phyloP scores from a whole-genome alignment of 2,797 vertebrate genomes.

The Gambelia wislizenii region DNA sequence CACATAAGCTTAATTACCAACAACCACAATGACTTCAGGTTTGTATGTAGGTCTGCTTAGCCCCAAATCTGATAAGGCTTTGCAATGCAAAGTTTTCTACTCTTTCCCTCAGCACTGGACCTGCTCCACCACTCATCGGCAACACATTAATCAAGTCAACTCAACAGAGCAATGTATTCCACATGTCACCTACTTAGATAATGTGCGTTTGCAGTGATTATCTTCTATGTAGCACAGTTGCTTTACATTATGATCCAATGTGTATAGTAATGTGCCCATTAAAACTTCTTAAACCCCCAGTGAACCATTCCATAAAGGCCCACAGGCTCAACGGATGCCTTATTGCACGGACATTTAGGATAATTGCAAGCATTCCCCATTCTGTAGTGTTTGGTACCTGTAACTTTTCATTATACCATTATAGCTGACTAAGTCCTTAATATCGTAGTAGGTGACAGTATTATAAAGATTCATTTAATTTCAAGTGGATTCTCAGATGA shows the following conservation, averaged over 20 bases:
- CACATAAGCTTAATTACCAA: too few relatives aligned
- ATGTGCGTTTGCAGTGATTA: constrained; percentile 42
- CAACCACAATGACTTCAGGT: too few relatives aligned
- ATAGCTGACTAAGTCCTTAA: constrained; percentile 65
- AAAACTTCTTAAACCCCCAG: constrained; percentile 65
- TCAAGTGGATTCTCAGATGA: constrained; percentile 62
- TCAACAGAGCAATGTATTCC: constrained; percentile 47
- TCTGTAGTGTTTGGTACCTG: constrained; percentile 45
- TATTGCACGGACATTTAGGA: constrained; percentile 64
- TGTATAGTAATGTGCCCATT: constrained; percentile 45
- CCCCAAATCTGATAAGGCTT: not conserved
- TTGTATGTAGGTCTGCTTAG: too few relatives aligned
- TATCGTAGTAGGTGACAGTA: constrained; percentile 44
- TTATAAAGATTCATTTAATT: constrained; percentile 73
- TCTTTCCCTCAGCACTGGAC: constrained; percentile 18
- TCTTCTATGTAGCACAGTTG: constrained; percentile 50
- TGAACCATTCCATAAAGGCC: constrained; percentile 60
- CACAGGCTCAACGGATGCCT: constrained; percentile 48
- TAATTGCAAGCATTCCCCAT: constrained; percentile 67
- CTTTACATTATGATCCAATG: not conserved
- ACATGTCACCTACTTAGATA: constrained; percentile 54
- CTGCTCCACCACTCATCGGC: constrained; percentile 31
- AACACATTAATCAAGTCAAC: constrained; percentile 38
- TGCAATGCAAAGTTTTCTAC: constrained; percentile 34
- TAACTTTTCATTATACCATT: constrained; percentile 64